Base-by-base conservation (phyloP, 2,113 vertebrate genomes). In the Heteronetta atricapilla region DNA sequence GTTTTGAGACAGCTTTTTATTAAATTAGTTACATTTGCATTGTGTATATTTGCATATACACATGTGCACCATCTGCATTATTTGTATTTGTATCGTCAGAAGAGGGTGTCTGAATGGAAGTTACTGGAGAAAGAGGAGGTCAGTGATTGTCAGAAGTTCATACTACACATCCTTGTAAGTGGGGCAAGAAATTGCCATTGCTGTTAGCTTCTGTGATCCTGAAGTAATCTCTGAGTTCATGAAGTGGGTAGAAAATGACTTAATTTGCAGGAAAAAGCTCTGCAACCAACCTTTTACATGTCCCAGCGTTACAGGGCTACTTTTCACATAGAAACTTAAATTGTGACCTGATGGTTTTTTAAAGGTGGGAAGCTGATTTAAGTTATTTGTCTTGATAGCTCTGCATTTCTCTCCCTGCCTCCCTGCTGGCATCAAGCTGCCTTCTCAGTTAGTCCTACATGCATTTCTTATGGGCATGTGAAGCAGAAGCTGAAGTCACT, bases 291-390 rank as follows among this genome's bases (percentile, higher is more conserved):
- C 50, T 70, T 82, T 93, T 74, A 77, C 36, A 59, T 38, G 28
- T 77, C 36, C 50, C 82, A 89, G n/a, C 59, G 44, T 95, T 94
- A 83, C 36, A 63, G 28, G 42, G 73, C 42, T 86, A 56, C 59
- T 92, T 96, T 90, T 90, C 80, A 92, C 83, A 34, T 33, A 38
- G 92, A 88, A 90, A 94, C 83, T 93, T 88, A n/a, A 90, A 75
- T 83, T 83, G 64, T 83, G 59, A 55, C 36, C 63, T 53, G 33
- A 62, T 72, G 33, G 0, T 0, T 23, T 75, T 81, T 90, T 81
- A 36, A 62, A 86, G 64, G 42, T 78, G 52, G 25, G 64, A 92
- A 83, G 56, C 28, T 81, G 80, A 78, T 81, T 67, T 55, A 70
- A 70, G 7, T 66, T 75, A 79, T 8, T 82, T 67, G 64, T 59